Base-by-base conservation (phyloP, 2,113 vertebrate species). In the Prionailurus bengalensis region DNA sequence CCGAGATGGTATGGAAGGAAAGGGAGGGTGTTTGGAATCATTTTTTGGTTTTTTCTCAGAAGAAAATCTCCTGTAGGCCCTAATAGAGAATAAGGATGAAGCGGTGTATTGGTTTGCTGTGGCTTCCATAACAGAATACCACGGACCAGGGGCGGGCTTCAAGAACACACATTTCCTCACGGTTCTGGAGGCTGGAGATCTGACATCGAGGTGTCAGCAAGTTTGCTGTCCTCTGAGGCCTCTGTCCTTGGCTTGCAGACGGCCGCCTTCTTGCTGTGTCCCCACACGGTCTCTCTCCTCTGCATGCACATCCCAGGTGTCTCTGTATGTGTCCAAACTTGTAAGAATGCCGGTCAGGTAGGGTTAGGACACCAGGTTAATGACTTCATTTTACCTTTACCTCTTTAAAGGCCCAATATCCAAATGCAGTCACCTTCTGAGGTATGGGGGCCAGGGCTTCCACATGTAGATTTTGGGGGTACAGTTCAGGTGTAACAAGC, bases 351-450 rank as follows among this genome's bases (percentile, higher is more conserved):
- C 6, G 39, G 36, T 61, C 36, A 65, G 45, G n/a, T 15, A 71
- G 63, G 15, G 63, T n/a, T 39, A 58, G 27, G 14, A 5, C 29
- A 23, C 16, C 13, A 27, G 2, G 42, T 25, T 33, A 36, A 68
- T 93, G 61, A 84, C 29, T 51, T 89, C 45, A 31, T 87, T 83
- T 71, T 90, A 53, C 61, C 8, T 87, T 55, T 39, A 27, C 71
- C 42, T 61, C 70, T 74, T 84, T 88, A 45, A 92, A 92, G 10
- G 4, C 7, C 53, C 29, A 42, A 0, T 83, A 10, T 94, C 48
- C 51, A 87, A 27, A 78, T 55, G 29, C 14, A 70, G 66, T 45
- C 36, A 48, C 19, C 51, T 25, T 91, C 33, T 9, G 21, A 68
- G 51, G 19, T 73, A 21, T 53, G 3, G 74, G 10, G 16, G 1